Conservation (phyloP, 1,140 invertebrate genomes). For the Drosophila nigromelanica region DNA sequence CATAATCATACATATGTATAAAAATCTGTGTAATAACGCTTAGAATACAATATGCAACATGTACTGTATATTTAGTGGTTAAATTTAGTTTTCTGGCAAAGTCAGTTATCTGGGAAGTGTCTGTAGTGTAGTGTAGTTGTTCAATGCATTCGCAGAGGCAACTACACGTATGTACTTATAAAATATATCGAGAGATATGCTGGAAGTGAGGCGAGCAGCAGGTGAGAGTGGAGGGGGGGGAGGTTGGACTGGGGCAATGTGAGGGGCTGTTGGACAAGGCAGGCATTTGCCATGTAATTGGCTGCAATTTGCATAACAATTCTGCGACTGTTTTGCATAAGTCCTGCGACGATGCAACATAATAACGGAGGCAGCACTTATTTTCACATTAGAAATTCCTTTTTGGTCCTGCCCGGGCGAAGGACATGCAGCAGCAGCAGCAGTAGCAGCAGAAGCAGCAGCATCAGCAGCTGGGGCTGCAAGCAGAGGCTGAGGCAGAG, state of each 20-base stretch:
- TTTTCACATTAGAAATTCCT: constrained; percentile 79
- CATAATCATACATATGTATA: too few species aligned
- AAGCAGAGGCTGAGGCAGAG: constrained; percentile 38
- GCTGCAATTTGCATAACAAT: constrained; percentile 82
- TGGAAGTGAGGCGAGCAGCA: neutral
- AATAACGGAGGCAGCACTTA: constrained; percentile 73
- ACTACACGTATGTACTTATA: constrained; percentile 6
- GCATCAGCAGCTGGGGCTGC: constrained; percentile 10
- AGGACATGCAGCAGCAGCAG: constrained; percentile 16
- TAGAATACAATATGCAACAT: too few species aligned
- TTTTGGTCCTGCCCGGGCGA: constrained; percentile 44
- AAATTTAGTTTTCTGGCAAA: too few species aligned
- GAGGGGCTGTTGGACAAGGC: constrained; percentile 20
- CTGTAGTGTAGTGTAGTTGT: constrained; percentile 56
- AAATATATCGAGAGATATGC: constrained; percentile 18
- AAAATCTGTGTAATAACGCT: too few species aligned
- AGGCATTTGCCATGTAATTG: constrained; percentile 79
- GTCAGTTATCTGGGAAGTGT: too few species aligned
- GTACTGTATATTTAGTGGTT: too few species aligned
- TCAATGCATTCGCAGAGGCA: constrained; percentile 49
- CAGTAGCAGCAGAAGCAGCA: too few species aligned
- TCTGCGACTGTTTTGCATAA: constrained; percentile 82
- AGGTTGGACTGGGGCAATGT: constrained; percentile 5
- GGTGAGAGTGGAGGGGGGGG: neutral
- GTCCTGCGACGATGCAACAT: constrained; percentile 76